Percentiles rank a stretch among this genome's conserved stretches.
phyloP scores from a whole-genome alignment of 2,888 invertebrate genomes.

The Crematogaster levior region DNA sequence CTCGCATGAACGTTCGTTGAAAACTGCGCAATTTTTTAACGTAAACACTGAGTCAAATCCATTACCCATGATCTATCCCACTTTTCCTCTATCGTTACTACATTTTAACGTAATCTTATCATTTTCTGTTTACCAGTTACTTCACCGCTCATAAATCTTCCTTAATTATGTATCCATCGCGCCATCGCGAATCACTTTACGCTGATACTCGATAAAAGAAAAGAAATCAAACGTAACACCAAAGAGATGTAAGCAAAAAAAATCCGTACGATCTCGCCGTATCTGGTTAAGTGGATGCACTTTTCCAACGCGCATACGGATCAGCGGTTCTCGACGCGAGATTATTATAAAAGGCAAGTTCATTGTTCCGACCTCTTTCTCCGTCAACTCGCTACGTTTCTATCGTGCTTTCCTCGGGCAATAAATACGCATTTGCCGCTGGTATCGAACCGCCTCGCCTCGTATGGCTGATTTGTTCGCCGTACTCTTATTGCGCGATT shows the following conservation, averaged over 20 bases:
- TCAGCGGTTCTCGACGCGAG: conserved; percentile 28
- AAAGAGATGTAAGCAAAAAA: not conserved
- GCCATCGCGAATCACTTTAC: not conserved
- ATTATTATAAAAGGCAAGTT: conserved; percentile 79
- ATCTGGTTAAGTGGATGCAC: conserved; percentile 30
- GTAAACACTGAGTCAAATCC: not conserved
- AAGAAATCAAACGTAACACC: not conserved
- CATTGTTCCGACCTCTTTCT: conserved; percentile 80
- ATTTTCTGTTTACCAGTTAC: conserved; percentile 18
- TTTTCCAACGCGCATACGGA: conserved; percentile 34
- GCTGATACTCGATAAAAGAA: not conserved
- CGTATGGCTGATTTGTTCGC: conserved; percentile 66
- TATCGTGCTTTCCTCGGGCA: conserved; percentile 53
- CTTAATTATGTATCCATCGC: not conserved
- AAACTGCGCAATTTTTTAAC: conserved; percentile 11
- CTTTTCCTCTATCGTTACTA: conserved; percentile 9
- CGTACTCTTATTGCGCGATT: conserved; percentile 78
- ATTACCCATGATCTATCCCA: conserved; percentile 32
- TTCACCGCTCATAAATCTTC: conserved; percentile 21
- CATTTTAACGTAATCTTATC: conserved; percentile 24
- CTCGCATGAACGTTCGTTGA: conserved; percentile 3
- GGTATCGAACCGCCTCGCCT: conserved; percentile 65
- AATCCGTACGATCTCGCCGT: conserved; percentile 7
- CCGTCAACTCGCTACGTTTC: conserved; percentile 49
- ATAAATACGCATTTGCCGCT: conserved; percentile 76